Evolutionary conservation across 2,113 vertebrate species (phyloP), one percentile per base, ranked within the genome.

Genomic region (Solenodon paradoxus): DNA sequence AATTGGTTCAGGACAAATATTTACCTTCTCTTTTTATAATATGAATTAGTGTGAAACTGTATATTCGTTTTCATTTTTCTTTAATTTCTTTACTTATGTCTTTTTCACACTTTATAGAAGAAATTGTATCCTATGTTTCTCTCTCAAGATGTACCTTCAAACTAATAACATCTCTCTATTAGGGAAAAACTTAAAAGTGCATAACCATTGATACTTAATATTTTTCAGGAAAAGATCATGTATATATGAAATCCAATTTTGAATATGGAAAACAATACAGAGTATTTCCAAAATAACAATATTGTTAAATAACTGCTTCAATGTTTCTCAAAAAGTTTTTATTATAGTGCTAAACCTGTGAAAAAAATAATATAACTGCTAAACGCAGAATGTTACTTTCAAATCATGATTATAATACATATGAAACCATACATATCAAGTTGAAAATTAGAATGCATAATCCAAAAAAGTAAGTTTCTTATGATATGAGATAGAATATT

Each of bases 221-320:
- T 9, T 89, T 91, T 57, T 2, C 7, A 75, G 38, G 49, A 92
- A 53, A 64, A 12, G n/a, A n/a, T 2, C 3, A 55, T 80, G 32
- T 10, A 91, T 38, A 69, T 63, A 85, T 32, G 51, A 80, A 45
- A 51, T 63, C 5, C 8, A 93, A 42, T 68, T 91, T 59, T 55
- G 12, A 88, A 75, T 69, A 4, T n/a, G 35, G 16, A 93, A 28
- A 88, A 69, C 1, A 66, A 11, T 51, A 75, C 7, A 49, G 42
- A 96, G 22, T 57, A 81, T 59, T 45, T 57, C 7, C 57, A 81
- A 92, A 97, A 96, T 35, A 71, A 80, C 15, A 77, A 63, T 78
- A 40, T 78, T 47, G 90, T 81, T 87, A 90, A 86, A 53, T 10
- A 7, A 59, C 19, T 24, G 38, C 64, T 78, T 95, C 38, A 30